phyloP scores from a whole-genome alignment of 2,113 vertebrate genomes.

The Sylvia atricapilla region DNA sequence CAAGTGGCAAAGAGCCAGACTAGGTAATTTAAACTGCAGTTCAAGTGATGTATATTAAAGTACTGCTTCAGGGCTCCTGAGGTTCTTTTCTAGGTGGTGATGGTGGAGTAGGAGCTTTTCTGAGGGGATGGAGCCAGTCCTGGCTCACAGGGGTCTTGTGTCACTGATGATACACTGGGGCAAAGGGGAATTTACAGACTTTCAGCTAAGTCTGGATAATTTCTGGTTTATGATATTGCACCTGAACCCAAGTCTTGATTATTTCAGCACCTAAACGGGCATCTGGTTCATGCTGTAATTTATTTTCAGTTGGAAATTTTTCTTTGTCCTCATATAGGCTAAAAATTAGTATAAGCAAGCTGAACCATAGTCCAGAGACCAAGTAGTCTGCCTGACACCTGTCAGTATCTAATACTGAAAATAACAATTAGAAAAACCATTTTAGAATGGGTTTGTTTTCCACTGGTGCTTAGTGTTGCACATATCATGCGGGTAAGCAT shows the following conservation, averaged over 20 bases:
- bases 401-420: not conserved
- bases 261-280: not conserved
- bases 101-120: not conserved
- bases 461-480: not conserved
- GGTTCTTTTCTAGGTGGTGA: not conserved
- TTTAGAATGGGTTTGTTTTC: not conserved
- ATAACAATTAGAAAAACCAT: not conserved
- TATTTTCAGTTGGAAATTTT: not conserved
- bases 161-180: not conserved
- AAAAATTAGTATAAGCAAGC: rapidly evolving
- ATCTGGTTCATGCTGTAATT: not conserved
- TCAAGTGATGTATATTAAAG: not conserved
- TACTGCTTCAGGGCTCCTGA: not conserved
- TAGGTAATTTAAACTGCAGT: not conserved
- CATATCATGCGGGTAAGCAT: not conserved
- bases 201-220: not conserved
- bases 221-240: not conserved
- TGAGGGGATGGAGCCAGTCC: rapidly evolving
- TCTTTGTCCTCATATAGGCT: rapidly evolving
- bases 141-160: not conserved
- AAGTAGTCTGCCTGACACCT: not conserved
- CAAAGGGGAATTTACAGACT: not conserved
- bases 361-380: not conserved
- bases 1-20: not conserved
- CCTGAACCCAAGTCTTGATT: not conserved